Evolutionary conservation across 2,888 invertebrate genomes (phyloP).

Genomic region (Drosophila niveifrons): DNA sequence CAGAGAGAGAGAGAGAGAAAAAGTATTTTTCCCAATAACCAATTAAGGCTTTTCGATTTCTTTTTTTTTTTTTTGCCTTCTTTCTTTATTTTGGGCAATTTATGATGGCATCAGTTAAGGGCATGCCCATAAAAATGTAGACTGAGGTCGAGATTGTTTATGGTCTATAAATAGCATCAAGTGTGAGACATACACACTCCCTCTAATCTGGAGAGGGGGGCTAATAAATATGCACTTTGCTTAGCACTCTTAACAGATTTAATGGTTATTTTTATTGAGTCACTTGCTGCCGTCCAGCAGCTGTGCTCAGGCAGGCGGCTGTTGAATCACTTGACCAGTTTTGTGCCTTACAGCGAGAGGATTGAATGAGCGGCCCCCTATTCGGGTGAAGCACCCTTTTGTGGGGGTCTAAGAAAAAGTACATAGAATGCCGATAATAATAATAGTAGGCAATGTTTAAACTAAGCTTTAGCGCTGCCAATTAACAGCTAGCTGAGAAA

Average conservation of each 20-base stretch:
- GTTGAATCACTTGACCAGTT: constrained; percentile 52
- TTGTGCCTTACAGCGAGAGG: neutral
- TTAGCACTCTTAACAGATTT: constrained; percentile 51
- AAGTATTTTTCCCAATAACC: constrained; percentile 8
- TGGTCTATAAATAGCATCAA: constrained; percentile 58
- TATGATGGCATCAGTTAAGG: constrained; percentile 37
- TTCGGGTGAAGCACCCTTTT: constrained; percentile 64
- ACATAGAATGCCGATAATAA: constrained; percentile 45
- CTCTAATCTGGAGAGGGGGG: neutral
- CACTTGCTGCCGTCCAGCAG: constrained; percentile 52
- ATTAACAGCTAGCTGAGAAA: constrained; percentile 73
- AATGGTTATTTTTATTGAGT: constrained; percentile 68
- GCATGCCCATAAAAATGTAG: constrained; percentile 34
- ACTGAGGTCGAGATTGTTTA: constrained; percentile 31
- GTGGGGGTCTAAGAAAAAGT: constrained; percentile 18
- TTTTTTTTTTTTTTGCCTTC: constrained; percentile 5
- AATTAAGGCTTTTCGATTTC: constrained; percentile 31
- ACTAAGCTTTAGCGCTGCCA: constrained; percentile 56
- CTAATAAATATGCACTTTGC: constrained; percentile 57
- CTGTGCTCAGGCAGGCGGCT: constrained; percentile 37
- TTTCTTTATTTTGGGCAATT: constrained; percentile 32
- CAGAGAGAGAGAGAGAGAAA: constrained; percentile 2
- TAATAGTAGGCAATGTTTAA: constrained; percentile 50
- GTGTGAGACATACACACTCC: constrained; percentile 24
- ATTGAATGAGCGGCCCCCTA: too few species aligned